Percentiles rank a stretch among this genome's conserved stretches.
These are phyloP conservation scores for Siniperca chuatsi DNA, from an alignment of 2,113 vertebrate genomes.

Conservation along the genomic window DNA sequence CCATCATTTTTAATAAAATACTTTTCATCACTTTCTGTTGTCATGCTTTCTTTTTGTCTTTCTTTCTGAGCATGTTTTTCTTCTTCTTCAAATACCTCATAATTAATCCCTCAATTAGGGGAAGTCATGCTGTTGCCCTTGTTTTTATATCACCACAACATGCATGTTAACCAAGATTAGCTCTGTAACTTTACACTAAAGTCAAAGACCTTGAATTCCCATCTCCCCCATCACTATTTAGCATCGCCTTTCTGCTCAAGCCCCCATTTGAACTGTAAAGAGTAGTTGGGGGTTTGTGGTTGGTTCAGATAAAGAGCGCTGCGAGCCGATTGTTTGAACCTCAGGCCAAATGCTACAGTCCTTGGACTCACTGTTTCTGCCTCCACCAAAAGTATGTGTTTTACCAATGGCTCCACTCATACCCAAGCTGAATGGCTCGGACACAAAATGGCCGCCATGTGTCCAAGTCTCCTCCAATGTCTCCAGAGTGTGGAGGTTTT, in stretches of 20 bases:
- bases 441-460: conserved; percentile 48
- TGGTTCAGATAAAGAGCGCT: conserved; percentile 69
- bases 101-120: conserved; percentile 57
- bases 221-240: conserved; percentile 47
- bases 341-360: conserved; percentile 71
- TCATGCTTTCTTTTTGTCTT: conserved; percentile 23
- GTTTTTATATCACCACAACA: conserved; percentile 63
- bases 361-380: conserved; percentile 54
- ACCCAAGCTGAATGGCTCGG: conserved; percentile 57
- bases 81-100: conserved; percentile 53
- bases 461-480: conserved; percentile 40
- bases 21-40: conserved; percentile 58
- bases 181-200: conserved; percentile 54
- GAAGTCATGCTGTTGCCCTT: conserved; percentile 41
- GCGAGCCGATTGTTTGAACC: conserved; percentile 64
- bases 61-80: conserved; percentile 48
- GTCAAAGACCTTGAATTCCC: conserved; percentile 72
- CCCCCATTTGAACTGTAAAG: conserved; percentile 59
- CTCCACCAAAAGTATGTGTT: conserved; percentile 64
- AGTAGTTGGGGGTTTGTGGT: conserved; percentile 71
- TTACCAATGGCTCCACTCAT: conserved; percentile 72
- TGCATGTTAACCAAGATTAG: conserved; percentile 64
- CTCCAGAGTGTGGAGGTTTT: conserved; percentile 41
- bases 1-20: conserved; percentile 70
- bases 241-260: conserved; percentile 42